phyloP scores from a whole-genome alignment of 2,113 vertebrate species.

The Corythornis cristatus region DNA sequence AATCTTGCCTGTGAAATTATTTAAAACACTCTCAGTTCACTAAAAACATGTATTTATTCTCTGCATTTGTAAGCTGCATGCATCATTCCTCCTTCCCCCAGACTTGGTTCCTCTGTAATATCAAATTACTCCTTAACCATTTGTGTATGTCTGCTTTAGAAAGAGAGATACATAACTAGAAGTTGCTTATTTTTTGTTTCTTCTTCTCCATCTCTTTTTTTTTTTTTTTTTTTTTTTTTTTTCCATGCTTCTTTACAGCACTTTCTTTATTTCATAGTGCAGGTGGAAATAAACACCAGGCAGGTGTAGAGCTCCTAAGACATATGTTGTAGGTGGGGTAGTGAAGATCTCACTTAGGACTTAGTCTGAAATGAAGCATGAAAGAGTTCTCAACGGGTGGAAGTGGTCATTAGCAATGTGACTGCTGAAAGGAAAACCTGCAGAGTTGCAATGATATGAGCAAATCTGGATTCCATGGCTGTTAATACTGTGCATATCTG shows the following conservation, averaged over 20 bases:
- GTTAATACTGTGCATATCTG: not conserved
- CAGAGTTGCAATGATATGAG: not conserved
- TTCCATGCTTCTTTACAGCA: not conserved
- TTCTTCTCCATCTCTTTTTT: not conserved
- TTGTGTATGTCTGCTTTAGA: constrained; percentile 32
- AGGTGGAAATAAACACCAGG: not conserved
- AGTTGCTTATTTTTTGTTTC: not conserved
- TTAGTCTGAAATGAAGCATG: not conserved
- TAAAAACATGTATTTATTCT: constrained; percentile 61
- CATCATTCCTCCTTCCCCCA: constrained; percentile 24
- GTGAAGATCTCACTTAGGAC: not conserved
- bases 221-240: not conserved
- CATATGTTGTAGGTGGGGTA: not conserved
- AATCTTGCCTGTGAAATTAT: constrained; percentile 70
- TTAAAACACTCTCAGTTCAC: constrained; percentile 68
- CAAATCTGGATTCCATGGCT: not conserved
- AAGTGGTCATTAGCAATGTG: not conserved
- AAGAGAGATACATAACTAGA: not conserved
- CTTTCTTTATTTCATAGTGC: not conserved
- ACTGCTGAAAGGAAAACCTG: not conserved
- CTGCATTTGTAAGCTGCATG: constrained; percentile 49
- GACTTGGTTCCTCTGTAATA: constrained; percentile 40
- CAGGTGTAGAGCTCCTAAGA: not conserved
- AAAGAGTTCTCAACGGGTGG: not conserved
- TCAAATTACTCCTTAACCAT: constrained; percentile 43